Base-by-base conservation (phyloP, 2,797 vertebrate genomes). In the Cossypha niveicapilla region DNA sequence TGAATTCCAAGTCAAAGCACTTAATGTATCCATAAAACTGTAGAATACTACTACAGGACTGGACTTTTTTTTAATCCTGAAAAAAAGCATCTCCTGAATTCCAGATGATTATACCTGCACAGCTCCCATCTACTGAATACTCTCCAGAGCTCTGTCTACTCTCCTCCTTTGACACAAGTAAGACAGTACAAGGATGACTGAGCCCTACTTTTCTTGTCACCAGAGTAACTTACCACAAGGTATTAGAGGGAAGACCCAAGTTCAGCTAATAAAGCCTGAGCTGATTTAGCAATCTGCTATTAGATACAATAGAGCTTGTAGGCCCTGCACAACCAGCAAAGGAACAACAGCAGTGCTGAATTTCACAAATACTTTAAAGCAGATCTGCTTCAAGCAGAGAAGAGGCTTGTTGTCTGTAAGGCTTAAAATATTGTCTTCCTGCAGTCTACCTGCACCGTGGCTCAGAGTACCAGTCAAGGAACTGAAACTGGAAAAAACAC, bases 1-100 rank as follows among this genome's bases (percentile, higher is more conserved):
- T 41, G 37, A 94, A 94, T 80, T 84, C 53, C 81, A 91, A 66
- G 72, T 80, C 60, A 92, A 81, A 47, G 66, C 74, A 73, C 37
- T 68, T 44, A 54, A 56, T 3, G 1, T 17, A 1, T n/a, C 51
- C 39, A 73, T 28, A 71, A 66, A 91, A 76, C 28, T 35, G 50
- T 48, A 73, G 90, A 77, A 25, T 30, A 62, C 47, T 23, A 47
- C 14, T 24, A 32, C 25, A 37, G 35, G 18, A 47, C n/a, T 73
- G 30, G 34, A 60, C 32, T 86, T 79, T 65, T 57, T 65, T 75
- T 57, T 37, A 74, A 81, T 22, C 37, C 25, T 48, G 18, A 68
- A 53, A 73, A 70, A 86, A 84, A 70, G 22, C 6, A 5, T 32
- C 45, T 76, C 70, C 32, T 74, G 57, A 65, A 65, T 78, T 91